Evolutionary conservation across 2,888 invertebrate species (phyloP).

Genomic region (Portevinia maculata): DNA sequence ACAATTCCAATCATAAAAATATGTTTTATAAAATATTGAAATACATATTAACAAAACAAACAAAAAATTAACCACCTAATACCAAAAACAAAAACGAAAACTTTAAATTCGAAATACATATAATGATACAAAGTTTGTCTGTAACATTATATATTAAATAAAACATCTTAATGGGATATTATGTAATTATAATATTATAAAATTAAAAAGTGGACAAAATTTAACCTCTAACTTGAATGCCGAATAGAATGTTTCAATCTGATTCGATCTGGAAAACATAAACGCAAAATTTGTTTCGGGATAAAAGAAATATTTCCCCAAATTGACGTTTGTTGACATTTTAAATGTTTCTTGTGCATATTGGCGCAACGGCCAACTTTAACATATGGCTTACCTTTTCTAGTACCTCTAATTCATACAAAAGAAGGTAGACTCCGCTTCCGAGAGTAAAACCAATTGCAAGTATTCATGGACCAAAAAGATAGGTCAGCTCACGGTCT

Average conservation of each 20-base stretch:
- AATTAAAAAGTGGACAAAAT: conserved; percentile 28
- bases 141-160: conserved; percentile 35
- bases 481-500: no score
- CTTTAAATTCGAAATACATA: conserved; percentile 21
- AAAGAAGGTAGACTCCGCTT: no score
- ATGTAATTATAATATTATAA: conserved; percentile 50
- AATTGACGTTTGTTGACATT: no score
- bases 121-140: conserved; percentile 20
- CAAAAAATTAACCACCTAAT: conserved; percentile 57
- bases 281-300: neutral
- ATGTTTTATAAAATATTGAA: conserved; percentile 43
- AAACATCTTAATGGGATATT: conserved; percentile 45
- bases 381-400: no score
- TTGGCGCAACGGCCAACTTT: no score
- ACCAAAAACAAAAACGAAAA: neutral
- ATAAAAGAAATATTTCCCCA: no score
- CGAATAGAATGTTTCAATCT: neutral
- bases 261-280: conserved; percentile 31
- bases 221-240: conserved; percentile 24
- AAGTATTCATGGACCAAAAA: no score
- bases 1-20: conserved; percentile 39
- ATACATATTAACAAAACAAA: conserved; percentile 23
- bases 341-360: no score
- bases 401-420: no score
- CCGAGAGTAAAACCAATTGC: no score